Evolutionary conservation across 2,113 vertebrate genomes (phyloP).

Genomic region (Brachyhypopomus gauderio): DNA sequence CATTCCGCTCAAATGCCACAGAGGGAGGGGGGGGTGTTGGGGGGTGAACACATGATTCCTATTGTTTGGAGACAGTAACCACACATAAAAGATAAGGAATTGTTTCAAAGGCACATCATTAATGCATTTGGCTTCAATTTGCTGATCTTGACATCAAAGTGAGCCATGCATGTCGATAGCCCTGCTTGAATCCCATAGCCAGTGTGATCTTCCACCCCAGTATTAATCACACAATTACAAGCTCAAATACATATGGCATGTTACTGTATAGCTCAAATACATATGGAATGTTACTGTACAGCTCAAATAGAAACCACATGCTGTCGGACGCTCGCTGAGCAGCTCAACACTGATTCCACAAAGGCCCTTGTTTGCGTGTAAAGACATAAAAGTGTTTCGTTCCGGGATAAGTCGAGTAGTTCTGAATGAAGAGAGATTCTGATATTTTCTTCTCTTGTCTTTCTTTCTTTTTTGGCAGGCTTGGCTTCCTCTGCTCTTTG

Average conservation of each 20-base stretch:
- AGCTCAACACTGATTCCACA: conserved; percentile 21
- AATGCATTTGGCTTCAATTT: conserved; percentile 62
- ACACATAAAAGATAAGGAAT: conserved; percentile 56
- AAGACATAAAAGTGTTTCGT: conserved; percentile 59
- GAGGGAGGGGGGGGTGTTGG: no score
- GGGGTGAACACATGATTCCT: conserved; percentile 35
- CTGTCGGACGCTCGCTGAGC: conserved; percentile 29
- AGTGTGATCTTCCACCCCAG: conserved; percentile 56
- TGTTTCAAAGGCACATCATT: conserved; percentile 57
- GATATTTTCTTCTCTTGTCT: conserved; percentile 31
- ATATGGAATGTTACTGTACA: conserved; percentile 56
- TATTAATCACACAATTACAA: conserved; percentile 63
- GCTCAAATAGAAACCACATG: conserved; percentile 62
- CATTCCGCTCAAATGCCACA: background rate
- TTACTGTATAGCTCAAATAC: conserved; percentile 58
- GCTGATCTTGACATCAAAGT: conserved; percentile 59
- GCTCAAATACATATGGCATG: conserved; percentile 56
- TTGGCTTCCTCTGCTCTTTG: conserved; percentile 8
- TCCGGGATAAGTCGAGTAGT: conserved; percentile 57
- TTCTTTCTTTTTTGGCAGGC: background rate
- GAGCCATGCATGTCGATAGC: conserved; percentile 50
- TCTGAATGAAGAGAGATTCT: conserved; percentile 57
- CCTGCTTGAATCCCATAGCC: conserved; percentile 43
- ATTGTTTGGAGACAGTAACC: conserved; percentile 50
- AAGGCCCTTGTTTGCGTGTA: conserved; percentile 48